Evolutionary conservation across 2,888 invertebrate species (phyloP).

Genomic region (Phyllotreta striolata): DNA sequence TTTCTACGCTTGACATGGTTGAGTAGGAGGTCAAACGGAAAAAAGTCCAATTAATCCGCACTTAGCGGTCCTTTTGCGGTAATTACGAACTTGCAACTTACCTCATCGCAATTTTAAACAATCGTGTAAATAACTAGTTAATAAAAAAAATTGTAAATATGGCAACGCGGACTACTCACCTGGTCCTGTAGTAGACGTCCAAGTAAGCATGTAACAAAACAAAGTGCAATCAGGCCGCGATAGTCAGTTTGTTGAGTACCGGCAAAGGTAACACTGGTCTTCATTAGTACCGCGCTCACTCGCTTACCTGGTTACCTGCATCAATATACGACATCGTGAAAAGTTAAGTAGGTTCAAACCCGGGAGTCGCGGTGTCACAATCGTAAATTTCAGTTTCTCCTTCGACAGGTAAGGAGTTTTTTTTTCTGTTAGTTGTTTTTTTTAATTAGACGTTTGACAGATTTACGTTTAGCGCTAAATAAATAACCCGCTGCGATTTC

Average conservation of each 20-base stretch:
- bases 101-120: constrained; percentile 5
- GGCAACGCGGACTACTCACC: constrained; percentile 52
- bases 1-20: constrained; percentile 1
- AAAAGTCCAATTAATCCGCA: constrained; percentile 5
- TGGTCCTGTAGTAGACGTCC: constrained; percentile 50
- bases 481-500: constrained; percentile 16
- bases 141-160: constrained; percentile 41
- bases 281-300: constrained; percentile 37
- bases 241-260: constrained; percentile 53
- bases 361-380: constrained; percentile 8
- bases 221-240: constrained; percentile 59
- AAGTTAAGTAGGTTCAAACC: constrained; percentile 15
- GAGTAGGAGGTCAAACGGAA: constrained; percentile 4
- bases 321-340: constrained; percentile 33
- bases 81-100: constrained; percentile 9
- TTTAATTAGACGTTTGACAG: constrained; percentile 16
- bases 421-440: constrained; percentile 17
- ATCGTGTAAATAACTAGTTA: constrained; percentile 29
- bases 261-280: constrained; percentile 37
- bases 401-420: constrained; percentile 27
- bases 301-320: constrained; percentile 38
- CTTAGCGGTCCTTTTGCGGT: neutral
- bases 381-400: constrained; percentile 13
- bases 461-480: constrained; percentile 21
- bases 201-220: constrained; percentile 60